phyloP scores from a whole-genome alignment of 2,888 invertebrate species.

The Calliscelio sp. region DNA sequence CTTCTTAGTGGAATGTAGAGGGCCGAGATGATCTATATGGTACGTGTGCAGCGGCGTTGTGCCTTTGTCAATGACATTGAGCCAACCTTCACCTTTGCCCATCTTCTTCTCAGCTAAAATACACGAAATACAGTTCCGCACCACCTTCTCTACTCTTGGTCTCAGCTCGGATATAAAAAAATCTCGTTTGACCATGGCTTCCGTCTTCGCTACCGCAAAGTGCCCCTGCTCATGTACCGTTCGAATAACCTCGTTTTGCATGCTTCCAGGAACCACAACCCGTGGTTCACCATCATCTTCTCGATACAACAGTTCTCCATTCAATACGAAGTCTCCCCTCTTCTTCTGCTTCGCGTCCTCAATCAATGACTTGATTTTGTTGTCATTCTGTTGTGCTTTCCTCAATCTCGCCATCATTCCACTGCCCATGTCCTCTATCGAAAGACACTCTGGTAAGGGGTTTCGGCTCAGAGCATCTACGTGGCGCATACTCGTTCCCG shows the following conservation, averaged over 20 bases:
- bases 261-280: not conserved
- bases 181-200: not conserved
- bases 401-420: no score
- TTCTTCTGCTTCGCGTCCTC: not conserved
- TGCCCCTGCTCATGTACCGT: conserved; percentile 3
- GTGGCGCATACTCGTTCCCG: conserved; percentile 46
- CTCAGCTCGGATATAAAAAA: not conserved
- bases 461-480: conserved; percentile 45
- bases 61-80: not conserved
- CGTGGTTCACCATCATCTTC: not conserved
- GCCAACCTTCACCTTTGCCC: conserved; percentile 2
- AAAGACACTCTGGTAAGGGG: not conserved
- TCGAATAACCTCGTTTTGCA: not conserved
- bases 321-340: not conserved
- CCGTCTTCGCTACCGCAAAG: not conserved
- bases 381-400: not conserved
- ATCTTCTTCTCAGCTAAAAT: not conserved
- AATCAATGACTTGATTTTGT: not conserved
- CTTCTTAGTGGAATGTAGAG: no score
- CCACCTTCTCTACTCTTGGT: not conserved
- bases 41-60: no score
- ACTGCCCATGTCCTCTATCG: no score
- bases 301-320: not conserved
- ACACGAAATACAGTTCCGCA: not conserved
- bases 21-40: no score